These are phyloP conservation scores for Tupiocoris notatus DNA, from an alignment of 2,888 invertebrate species.

Conservation along the genomic window DNA sequence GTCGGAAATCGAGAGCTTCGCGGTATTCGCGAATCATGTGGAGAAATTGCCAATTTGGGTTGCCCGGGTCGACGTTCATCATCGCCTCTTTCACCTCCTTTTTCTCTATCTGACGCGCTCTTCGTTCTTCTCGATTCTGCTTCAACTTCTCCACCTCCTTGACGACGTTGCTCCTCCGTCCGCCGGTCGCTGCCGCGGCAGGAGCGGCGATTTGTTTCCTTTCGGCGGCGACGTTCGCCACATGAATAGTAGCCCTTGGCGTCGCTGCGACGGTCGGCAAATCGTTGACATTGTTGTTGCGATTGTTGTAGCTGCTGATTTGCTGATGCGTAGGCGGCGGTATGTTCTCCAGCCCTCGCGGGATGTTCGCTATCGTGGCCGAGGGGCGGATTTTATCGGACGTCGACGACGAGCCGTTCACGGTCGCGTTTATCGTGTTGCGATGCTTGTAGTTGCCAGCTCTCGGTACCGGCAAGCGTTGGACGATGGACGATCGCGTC, in stretches of 20 bases:
- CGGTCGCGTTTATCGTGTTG: not conserved
- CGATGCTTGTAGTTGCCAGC: slow-evolving; percentile 6
- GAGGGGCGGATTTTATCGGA: not conserved
- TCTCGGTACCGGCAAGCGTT: slow-evolving; percentile 19
- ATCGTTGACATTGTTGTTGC: slow-evolving; percentile 22
- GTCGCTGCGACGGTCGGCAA: not conserved
- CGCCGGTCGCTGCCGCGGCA: not conserved
- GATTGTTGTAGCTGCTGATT: slow-evolving; percentile 15
- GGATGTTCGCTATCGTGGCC: not conserved
- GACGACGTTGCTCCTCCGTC: slow-evolving; percentile 61
- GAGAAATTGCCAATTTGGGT: slow-evolving; percentile 50
- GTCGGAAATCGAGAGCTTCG: slow-evolving; percentile 78
- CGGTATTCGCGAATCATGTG: slow-evolving; percentile 71
- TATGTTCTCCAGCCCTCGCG: slow-evolving; percentile 41
- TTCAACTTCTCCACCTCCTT: slow-evolving; percentile 59
- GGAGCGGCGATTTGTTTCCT: not conserved
- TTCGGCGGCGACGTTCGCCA: slow-evolving; percentile 8
- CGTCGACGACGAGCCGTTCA: slow-evolving; percentile 10
- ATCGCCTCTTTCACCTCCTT: slow-evolving; percentile 61
- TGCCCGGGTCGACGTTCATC: slow-evolving; percentile 50
- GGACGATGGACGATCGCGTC: slow-evolving; percentile 19
- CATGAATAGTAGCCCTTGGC: not conserved
- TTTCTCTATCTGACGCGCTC: slow-evolving; percentile 60
- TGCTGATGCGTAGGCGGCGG: slow-evolving; percentile 40
- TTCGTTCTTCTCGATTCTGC: slow-evolving; percentile 57